Evolutionary conservation across 2,113 vertebrate genomes (phyloP).

Genomic region (Hypanus sabinus): DNA sequence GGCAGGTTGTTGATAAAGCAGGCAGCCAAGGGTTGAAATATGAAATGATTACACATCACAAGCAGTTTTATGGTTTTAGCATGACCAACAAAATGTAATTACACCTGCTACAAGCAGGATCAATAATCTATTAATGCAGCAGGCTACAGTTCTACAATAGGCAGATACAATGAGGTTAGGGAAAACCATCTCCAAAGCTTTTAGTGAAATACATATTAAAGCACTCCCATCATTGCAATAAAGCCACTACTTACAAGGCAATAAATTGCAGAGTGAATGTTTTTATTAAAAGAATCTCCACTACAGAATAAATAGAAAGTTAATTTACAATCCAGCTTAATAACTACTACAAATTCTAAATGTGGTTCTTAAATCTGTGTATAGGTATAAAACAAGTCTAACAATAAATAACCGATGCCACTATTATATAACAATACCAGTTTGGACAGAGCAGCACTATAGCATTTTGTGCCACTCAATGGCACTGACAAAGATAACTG

Average conservation of each 20-base stretch:
- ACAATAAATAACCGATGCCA: constrained; percentile 45
- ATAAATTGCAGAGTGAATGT: constrained; percentile 20
- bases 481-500: constrained; percentile 47
- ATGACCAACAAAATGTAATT: not conserved
- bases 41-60: not conserved
- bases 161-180: not conserved
- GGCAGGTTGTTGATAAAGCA: not conserved
- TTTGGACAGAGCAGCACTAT: constrained; percentile 30
- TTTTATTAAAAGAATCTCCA: constrained; percentile 36
- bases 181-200: constrained; percentile 13
- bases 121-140: not conserved
- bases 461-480: constrained; percentile 46
- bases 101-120: not conserved
- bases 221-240: constrained; percentile 2
- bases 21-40: not conserved
- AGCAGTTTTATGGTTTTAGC: not conserved
- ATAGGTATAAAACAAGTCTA: constrained; percentile 49
- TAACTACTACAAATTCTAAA: constrained; percentile 30
- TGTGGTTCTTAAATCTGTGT: constrained; percentile 19
- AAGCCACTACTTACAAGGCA: constrained; percentile 19
- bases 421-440: constrained; percentile 23
- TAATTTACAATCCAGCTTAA: constrained; percentile 31
- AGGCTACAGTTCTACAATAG: not conserved
- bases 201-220: not conserved
- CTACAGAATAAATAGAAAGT: constrained; percentile 37